Evolutionary conservation across 1,140 invertebrate genomes (phyloP), one percentile per base, ranked within the genome.

Genomic region (Pachyrhynchus sulphureomaculatus): DNA sequence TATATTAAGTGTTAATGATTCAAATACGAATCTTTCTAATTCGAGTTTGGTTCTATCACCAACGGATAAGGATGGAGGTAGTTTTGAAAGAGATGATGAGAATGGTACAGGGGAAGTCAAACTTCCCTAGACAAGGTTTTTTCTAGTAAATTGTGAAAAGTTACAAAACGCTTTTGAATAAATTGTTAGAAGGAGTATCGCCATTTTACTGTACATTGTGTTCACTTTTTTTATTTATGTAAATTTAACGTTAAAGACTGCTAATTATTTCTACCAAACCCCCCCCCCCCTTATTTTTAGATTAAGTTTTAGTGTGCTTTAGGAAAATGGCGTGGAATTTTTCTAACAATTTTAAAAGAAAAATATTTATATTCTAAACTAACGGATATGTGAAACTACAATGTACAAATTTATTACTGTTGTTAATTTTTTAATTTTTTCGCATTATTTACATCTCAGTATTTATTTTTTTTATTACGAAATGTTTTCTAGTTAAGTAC

Each of bases 1-100:
- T 21, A 88, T 87, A 64, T 81, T 92, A 15, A 88, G 87, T 47
- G 86, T 88, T 33, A 83, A 84, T 39, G 49, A 47, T 2, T 86
- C 85, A 13, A 85, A 82, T 52, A 80, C 86, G 74, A 90, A 90
- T 76, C 79, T 91, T 1, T 90, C 88, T 62, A 39, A 42, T 56
- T 88, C 86, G 26, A 89, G 87, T 62, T 78, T 92, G 57, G 71
- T 92, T 34, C 87, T 88, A 33, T 92, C 90, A 4, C 90, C 90
- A 6, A 91, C 89, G 15, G 90, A 92, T 68, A 91, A 89, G 76
- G 51, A 65, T 13, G 61, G 52, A 17, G 36, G 45, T 15, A 37
- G 57, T 59, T 51, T 57, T 18, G 45, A 51, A 13, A 68, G 58
- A 54, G 39, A 67, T 66, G 29, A 64, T 44, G 70, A 72, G 56